These are phyloP conservation scores for Palythoa heliodiscus DNA, from an alignment of 92 coral and sea anemone species.

Conservation along the genomic window DNA sequence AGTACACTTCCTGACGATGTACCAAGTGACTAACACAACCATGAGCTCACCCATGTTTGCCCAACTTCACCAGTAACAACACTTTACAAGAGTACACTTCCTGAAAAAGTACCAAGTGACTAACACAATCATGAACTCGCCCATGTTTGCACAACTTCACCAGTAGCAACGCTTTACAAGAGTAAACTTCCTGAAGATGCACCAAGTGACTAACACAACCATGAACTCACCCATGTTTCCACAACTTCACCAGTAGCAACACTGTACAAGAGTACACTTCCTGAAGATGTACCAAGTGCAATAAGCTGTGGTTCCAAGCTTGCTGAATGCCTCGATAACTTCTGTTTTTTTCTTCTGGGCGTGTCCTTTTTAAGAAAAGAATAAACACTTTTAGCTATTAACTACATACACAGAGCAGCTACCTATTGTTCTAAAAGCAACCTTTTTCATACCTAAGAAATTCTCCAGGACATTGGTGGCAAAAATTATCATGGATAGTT, in stretches of 20 bases:
- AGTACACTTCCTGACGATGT: constrained; percentile 83
- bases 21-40: constrained; percentile 16
- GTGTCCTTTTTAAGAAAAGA: constrained; percentile 38
- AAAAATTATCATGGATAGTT: too few species aligned
- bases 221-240: constrained; percentile 69
- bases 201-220: constrained; percentile 7
- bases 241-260: constrained; percentile 83
- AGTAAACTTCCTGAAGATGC: constrained; percentile 82
- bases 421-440: not conserved
- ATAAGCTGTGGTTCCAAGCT: constrained; percentile 55
- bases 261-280: constrained; percentile 81
- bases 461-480: too few species aligned
- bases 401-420: not conserved
- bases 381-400: not conserved
- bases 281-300: constrained; percentile 89
- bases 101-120: constrained; percentile 87
- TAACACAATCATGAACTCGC: constrained; percentile 60
- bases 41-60: too few species aligned
- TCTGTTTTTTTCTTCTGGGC: constrained; percentile 78
- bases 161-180: constrained; percentile 76
- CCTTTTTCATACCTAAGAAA: too few species aligned
- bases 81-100: constrained; percentile 81
- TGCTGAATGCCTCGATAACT: constrained; percentile 68
- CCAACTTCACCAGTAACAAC: constrained; percentile 82
- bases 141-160: constrained; percentile 80